phyloP scores from a whole-genome alignment of 2,888 invertebrate species.

The Acanthosepion esculentum region DNA sequence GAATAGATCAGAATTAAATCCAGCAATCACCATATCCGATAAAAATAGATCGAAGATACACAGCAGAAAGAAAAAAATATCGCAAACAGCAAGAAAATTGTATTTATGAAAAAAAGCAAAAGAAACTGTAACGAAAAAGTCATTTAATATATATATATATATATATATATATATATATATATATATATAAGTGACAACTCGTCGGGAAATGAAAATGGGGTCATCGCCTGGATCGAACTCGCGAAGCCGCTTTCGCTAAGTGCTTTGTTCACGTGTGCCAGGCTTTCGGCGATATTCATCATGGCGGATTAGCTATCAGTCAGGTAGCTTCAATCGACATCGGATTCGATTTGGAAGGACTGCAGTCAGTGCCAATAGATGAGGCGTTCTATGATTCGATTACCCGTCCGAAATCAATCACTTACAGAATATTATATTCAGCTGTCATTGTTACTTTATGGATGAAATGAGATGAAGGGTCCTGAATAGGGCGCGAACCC shows the following conservation, averaged over 20 bases:
- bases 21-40: no score
- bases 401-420: background rate
- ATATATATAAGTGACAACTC: background rate
- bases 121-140: background rate
- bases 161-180: no score
- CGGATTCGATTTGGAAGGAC: background rate
- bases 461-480: conserved; percentile 33
- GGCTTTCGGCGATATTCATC: background rate
- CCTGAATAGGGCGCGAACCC: background rate
- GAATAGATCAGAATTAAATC: no score
- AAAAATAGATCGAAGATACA: no score
- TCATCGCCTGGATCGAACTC: background rate
- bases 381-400: conserved; percentile 2
- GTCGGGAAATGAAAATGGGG: background rate
- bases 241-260: background rate
- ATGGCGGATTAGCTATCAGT: background rate
- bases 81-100: background rate
- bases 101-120: background rate
- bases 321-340: background rate
- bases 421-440: conserved; percentile 33
- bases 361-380: background rate
- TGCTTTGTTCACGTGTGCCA: background rate
- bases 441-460: background rate
- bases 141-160: no score
- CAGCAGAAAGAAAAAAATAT: no score